phyloP scores from a whole-genome alignment of 2,888 invertebrate species.

The Marasmarcha lunaedactyla region DNA sequence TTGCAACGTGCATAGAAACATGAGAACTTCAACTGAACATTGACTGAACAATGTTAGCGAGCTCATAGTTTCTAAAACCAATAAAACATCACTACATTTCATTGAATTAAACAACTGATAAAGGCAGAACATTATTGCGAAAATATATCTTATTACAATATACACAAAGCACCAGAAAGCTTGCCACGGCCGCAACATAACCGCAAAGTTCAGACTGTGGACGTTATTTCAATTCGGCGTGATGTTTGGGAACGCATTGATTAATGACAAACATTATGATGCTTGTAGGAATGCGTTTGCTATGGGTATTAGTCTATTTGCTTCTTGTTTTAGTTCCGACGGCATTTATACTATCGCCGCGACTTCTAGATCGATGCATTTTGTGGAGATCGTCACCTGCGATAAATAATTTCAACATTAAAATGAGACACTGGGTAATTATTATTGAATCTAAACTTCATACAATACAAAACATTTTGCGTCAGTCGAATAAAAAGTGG shows the following conservation, averaged over 20 bases:
- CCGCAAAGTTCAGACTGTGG: constrained; percentile 24
- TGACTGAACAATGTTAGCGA: constrained; percentile 38
- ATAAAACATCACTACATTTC: background rate
- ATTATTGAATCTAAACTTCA: too few relatives aligned
- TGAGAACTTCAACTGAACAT: constrained; percentile 24
- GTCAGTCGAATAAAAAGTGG: too few relatives aligned
- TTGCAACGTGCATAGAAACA: constrained; percentile 10
- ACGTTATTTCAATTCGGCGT: constrained; percentile 49
- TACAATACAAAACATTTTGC: too few relatives aligned
- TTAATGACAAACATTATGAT: too few relatives aligned
- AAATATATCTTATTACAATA: constrained; percentile 18
- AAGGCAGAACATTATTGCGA: constrained; percentile 32
- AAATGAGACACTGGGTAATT: too few relatives aligned
- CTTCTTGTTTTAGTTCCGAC: constrained; percentile 71
- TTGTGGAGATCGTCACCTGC: constrained; percentile 75
- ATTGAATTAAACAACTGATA: constrained; percentile 16
- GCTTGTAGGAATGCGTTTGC: constrained; percentile 7
- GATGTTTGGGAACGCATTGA: constrained; percentile 17
- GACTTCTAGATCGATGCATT: constrained; percentile 83
- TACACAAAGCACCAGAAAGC: constrained; percentile 45
- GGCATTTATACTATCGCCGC: constrained; percentile 83
- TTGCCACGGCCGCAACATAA: constrained; percentile 51
- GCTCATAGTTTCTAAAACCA: constrained; percentile 18
- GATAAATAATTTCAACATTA: too few relatives aligned
- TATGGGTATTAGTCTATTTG: constrained; percentile 37